These are phyloP conservation scores for Nomada lathburiana DNA, from an alignment of 2,888 invertebrate genomes.

Conservation along the genomic window DNA sequence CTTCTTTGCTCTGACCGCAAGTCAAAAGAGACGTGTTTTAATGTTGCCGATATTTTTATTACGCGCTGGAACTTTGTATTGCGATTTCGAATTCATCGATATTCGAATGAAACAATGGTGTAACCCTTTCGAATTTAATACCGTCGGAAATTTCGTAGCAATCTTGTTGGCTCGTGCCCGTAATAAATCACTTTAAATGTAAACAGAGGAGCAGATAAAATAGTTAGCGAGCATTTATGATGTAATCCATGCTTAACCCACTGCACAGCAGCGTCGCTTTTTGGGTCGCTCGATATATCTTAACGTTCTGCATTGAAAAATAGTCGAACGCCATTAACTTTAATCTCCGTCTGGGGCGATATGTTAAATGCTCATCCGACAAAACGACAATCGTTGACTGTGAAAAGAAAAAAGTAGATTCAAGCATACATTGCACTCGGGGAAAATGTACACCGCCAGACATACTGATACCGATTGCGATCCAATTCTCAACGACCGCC, in stretches of 20 bases:
- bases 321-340: background rate
- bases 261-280: constrained; percentile 13
- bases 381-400: background rate
- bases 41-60: too few species aligned
- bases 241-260: constrained; percentile 49
- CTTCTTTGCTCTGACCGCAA: too few species aligned
- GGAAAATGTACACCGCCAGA: background rate
- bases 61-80: too few species aligned
- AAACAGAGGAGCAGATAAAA: constrained; percentile 35
- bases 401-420: background rate
- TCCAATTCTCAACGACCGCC: background rate
- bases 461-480: background rate
- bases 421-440: too few species aligned
- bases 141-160: background rate
- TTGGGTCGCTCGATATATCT: constrained; percentile 41
- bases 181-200: constrained; percentile 26
- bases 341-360: constrained; percentile 14
- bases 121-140: background rate
- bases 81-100: too few species aligned
- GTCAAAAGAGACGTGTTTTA: too few species aligned
- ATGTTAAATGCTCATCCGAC: background rate
- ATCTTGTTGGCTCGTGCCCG: background rate
- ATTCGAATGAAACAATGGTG: too few species aligned
- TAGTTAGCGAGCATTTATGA: constrained; percentile 43
- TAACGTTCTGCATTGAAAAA: constrained; percentile 35